Percentiles rank a stretch among this genome's conserved stretches.
Conservation (phyloP, 1,140 invertebrate species). For the Leptinotarsa undecemlineata region DNA sequence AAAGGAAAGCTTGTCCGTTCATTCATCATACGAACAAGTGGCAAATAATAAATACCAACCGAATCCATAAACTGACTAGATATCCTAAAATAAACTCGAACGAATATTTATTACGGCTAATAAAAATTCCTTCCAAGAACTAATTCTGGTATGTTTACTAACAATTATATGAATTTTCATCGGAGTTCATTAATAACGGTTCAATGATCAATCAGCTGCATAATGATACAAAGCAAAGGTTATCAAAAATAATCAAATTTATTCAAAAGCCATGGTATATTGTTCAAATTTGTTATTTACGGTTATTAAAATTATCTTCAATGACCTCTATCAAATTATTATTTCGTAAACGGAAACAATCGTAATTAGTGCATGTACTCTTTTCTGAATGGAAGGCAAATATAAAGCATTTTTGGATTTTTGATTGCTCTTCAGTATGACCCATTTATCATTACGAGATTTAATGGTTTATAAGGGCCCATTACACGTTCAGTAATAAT, state of each 20-base stretch:
- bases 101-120: neutral
- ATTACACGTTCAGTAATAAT: too few species aligned
- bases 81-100: too few species aligned
- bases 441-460: too few species aligned
- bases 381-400: too few species aligned
- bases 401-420: too few species aligned
- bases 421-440: too few species aligned
- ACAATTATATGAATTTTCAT: neutral
- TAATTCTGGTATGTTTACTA: neutral
- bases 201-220: neutral
- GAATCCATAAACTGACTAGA: too few species aligned
- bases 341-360: too few species aligned
- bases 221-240: neutral
- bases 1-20: neutral
- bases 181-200: neutral
- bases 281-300: neutral
- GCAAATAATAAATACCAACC: too few species aligned
- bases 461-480: too few species aligned
- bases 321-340: neutral
- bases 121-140: neutral
- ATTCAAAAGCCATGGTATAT: neutral
- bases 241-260: neutral
- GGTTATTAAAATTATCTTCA: neutral
- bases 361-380: too few species aligned
- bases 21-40: neutral